Percentiles rank a stretch among this genome's conserved stretches.
These are phyloP conservation scores for Gonioctena quinquepunctata DNA, from an alignment of 1,140 invertebrate species.

Conservation along the genomic window DNA sequence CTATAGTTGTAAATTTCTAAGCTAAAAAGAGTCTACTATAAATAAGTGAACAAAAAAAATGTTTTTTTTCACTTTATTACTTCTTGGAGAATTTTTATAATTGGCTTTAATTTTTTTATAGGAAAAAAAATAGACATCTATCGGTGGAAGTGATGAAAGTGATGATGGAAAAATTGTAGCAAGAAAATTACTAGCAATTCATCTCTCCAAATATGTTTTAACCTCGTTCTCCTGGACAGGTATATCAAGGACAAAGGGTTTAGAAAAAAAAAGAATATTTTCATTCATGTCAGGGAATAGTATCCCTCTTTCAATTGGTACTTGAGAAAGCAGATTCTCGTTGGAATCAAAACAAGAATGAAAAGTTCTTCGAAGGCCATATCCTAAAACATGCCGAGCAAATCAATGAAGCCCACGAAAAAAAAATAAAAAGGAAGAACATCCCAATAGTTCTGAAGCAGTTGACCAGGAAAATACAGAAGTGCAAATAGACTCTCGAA, in stretches of 20 bases:
- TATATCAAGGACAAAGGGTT: not conserved
- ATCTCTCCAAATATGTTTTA: not conserved
- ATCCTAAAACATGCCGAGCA: not conserved
- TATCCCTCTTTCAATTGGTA: not conserved
- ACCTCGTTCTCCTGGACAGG: not conserved
- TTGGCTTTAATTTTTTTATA: not conserved
- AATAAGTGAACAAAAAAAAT: not conserved
- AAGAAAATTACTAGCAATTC: not conserved
- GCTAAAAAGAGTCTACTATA: not conserved
- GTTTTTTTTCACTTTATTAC: not conserved
- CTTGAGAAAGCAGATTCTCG: not conserved
- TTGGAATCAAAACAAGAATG: not conserved
- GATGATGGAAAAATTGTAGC: not conserved
- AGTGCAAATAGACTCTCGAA: not conserved
- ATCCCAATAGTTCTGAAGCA: not conserved
- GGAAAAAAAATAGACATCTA: not conserved
- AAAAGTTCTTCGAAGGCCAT: not conserved
- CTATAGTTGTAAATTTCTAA: not conserved
- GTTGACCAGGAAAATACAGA: not conserved
- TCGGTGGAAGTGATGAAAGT: not conserved
- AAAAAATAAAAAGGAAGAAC: not conserved
- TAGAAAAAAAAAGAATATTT: not conserved
- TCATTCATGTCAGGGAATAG: not conserved
- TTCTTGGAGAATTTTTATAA: not conserved
- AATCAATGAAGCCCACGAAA: not conserved